A percentile compares a stretch with the other conserved stretches of the same genome.
These are phyloP conservation scores for Pyralis farinalis DNA, from an alignment of 2,888 invertebrate species.

Conservation along the genomic window DNA sequence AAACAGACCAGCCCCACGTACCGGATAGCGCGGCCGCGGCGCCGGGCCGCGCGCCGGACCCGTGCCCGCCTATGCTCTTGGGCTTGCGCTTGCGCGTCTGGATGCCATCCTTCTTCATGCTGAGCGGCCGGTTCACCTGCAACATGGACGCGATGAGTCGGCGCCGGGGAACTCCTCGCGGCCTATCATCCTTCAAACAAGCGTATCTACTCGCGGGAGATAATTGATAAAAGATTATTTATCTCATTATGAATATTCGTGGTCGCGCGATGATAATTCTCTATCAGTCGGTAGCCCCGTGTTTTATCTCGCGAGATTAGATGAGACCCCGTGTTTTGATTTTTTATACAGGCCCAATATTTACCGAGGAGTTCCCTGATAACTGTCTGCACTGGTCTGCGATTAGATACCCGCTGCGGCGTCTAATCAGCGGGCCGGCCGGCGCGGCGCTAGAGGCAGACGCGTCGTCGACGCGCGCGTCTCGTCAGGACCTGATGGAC, in stretches of 20 bases:
- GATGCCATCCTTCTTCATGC: constrained; percentile 99
- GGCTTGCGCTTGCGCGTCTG: constrained; percentile 98
- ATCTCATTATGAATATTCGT: constrained; percentile 80
- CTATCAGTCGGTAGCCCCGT: constrained; percentile 79
- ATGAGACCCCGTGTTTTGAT: constrained; percentile 79
- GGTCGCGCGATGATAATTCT: constrained; percentile 75
- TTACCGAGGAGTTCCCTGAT: constrained; percentile 80
- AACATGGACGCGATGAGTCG: constrained; percentile 22
- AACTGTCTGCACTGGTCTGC: constrained; percentile 44
- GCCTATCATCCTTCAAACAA: constrained; percentile 78
- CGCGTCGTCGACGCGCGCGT: no score
- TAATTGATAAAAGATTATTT: constrained; percentile 81
- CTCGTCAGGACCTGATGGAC: no score
- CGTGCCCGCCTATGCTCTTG: constrained; percentile 73
- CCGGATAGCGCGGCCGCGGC: constrained; percentile 76
- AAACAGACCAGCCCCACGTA: constrained; percentile 38
- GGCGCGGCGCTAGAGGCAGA: neutral
- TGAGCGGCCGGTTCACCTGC: constrained; percentile 95
- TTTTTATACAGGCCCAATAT: constrained; percentile 75
- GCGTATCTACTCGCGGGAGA: constrained; percentile 73
- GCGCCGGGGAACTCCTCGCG: constrained; percentile 57
- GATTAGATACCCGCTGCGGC: constrained; percentile 63
- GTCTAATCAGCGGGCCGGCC: constrained; percentile 25
- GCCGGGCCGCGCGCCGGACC: constrained; percentile 1
- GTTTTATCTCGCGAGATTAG: constrained; percentile 79